A percentile compares a stretch with the other conserved stretches of the same genome.
Evolutionary conservation across 2,113 vertebrate genomes (phyloP).

Genomic region (Cygnus buccinator): DNA sequence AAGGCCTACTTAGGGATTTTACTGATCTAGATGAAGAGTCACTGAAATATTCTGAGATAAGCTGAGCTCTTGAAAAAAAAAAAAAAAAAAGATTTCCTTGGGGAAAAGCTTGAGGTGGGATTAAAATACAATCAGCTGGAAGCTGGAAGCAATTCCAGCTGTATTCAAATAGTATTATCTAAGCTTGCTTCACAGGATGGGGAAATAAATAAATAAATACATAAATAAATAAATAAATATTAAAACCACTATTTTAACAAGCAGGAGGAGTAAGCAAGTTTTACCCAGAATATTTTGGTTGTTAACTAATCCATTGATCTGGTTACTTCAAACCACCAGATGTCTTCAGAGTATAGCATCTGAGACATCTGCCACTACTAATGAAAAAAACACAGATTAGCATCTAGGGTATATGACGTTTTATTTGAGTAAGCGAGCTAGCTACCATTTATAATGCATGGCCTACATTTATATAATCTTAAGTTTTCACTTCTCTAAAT

Average conservation of each 20-base stretch:
- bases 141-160: neutral
- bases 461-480: neutral
- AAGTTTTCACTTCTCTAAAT: conserved; percentile 7
- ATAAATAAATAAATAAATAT: too few species aligned
- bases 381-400: neutral
- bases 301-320: neutral
- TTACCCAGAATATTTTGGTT: neutral
- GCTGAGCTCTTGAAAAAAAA: neutral
- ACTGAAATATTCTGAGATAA: neutral
- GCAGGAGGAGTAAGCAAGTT: neutral
- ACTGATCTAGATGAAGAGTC: neutral
- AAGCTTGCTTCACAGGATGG: neutral
- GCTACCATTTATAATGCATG: neutral
- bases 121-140: neutral
- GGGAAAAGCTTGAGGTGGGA: neutral
- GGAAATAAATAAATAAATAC: neutral
- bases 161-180: neutral
- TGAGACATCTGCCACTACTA: neutral
- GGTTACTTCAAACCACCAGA: neutral
- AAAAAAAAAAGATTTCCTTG: neutral
- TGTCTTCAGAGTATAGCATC: neutral
- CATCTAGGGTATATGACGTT: neutral
- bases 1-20: neutral
- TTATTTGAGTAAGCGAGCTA: neutral
- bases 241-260: too few species aligned